phyloP scores from a whole-genome alignment of 1,140 invertebrate species.

The Phortica variegata region DNA sequence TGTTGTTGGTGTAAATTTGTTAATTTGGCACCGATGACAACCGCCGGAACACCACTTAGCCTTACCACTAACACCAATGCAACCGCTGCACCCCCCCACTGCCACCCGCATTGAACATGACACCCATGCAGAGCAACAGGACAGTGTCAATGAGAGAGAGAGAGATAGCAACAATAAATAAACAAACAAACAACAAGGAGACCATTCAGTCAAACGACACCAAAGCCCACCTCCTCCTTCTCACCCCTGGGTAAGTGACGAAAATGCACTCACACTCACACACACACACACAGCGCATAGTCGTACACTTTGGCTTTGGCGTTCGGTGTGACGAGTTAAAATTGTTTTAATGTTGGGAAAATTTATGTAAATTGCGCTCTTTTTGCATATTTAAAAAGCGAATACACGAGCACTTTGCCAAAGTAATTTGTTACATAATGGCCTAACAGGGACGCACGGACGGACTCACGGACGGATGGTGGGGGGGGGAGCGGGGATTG shows the following conservation, averaged over 20 bases:
- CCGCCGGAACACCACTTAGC: too few relatives aligned
- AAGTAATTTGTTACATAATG: conserved; percentile 55
- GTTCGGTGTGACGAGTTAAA: conserved; percentile 51
- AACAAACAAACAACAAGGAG: too few relatives aligned
- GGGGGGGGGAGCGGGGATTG: background rate
- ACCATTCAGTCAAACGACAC: too few relatives aligned
- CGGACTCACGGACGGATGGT: background rate
- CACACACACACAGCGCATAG: too few relatives aligned
- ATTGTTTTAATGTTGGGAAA: conserved; percentile 56
- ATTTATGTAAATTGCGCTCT: conserved; percentile 57
- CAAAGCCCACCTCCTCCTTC: too few relatives aligned
- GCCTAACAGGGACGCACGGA: conserved; percentile 19
- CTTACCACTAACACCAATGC: too few relatives aligned
- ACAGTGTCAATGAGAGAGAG: conserved; percentile 8
- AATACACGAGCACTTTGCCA: conserved; percentile 56
- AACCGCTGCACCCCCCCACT: conserved; percentile 12
- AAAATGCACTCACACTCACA: too few relatives aligned
- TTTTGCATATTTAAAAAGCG: conserved; percentile 58
- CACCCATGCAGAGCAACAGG: too few relatives aligned
- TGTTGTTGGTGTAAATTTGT: conserved; percentile 56
- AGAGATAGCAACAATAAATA: background rate
- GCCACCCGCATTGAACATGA: conserved; percentile 8
- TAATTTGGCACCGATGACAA: conserved; percentile 56
- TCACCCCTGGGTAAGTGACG: too few relatives aligned
- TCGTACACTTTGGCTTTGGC: background rate